Conservation (phyloP, 1,140 invertebrate species). For the Drosophila tristis region DNA sequence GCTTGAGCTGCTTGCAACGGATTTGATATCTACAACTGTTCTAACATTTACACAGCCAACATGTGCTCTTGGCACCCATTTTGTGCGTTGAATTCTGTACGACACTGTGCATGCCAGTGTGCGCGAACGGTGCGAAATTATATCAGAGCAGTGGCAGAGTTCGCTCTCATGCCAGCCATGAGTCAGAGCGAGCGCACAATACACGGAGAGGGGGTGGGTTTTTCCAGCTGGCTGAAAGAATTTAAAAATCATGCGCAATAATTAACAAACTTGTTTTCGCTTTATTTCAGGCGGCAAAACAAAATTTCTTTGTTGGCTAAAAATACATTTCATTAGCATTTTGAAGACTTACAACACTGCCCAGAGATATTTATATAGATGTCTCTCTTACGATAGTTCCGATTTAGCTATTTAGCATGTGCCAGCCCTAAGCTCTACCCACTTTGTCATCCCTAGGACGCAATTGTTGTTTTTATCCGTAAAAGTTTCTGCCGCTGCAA, state of each 20-base stretch:
- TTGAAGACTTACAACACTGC: conserved; percentile 7
- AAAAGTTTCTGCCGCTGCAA: no score
- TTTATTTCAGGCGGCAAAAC: background rate
- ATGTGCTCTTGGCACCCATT: background rate
- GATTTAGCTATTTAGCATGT: no score
- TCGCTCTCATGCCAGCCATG: conserved; percentile 18
- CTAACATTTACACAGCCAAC: no score
- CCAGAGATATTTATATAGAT: background rate
- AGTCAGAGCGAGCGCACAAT: conserved; percentile 46
- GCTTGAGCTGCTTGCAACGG: no score
- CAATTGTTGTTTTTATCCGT: no score
- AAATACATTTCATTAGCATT: background rate
- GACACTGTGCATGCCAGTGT: conserved; percentile 13
- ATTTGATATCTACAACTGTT: no score
- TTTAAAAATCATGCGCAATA: no score
- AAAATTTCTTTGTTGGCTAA: background rate
- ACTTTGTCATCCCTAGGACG: no score
- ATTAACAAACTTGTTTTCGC: background rate
- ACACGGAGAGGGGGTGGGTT: conserved; percentile 2
- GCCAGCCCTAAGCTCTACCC: no score
- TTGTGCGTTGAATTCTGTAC: conserved; percentile 3
- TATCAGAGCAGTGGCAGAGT: conserved; percentile 17
- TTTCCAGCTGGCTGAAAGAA: background rate
- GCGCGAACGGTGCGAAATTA: conserved; percentile 16
- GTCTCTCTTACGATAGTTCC: background rate